phyloP scores from a whole-genome alignment of 2,888 invertebrate species.

The Acleris holmiana region DNA sequence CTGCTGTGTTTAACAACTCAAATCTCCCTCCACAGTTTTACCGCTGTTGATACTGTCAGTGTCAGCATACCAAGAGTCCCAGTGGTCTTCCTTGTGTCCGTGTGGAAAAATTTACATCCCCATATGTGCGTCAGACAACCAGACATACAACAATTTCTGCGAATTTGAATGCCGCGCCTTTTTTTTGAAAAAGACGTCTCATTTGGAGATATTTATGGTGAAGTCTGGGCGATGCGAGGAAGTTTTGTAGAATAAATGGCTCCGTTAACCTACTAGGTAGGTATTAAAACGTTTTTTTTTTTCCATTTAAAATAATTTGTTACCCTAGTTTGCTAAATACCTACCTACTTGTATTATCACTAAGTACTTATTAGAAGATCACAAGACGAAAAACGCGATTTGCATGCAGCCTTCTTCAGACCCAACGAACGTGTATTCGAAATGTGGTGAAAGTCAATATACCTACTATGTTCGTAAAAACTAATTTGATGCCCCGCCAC shows the following conservation, averaged over 20 bases:
- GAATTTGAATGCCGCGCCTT: constrained; percentile 63
- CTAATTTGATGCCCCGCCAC: too few species aligned
- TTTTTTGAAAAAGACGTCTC: constrained; percentile 37
- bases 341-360: too few species aligned
- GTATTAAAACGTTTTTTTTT: background rate
- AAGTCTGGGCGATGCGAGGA: constrained; percentile 49
- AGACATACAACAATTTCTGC: constrained; percentile 68
- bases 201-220: constrained; percentile 40
- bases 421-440: too few species aligned
- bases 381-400: too few species aligned
- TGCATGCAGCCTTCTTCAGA: too few species aligned
- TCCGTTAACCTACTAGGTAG: constrained; percentile 27
- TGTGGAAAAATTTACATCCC: constrained; percentile 71
- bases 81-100: constrained; percentile 52
- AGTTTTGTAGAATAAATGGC: background rate
- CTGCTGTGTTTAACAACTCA: background rate
- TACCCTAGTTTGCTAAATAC: too few species aligned
- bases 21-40: constrained; percentile 22
- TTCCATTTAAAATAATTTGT: background rate
- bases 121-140: constrained; percentile 67
- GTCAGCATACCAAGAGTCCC: constrained; percentile 16
- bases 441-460: too few species aligned
- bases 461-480: too few species aligned
- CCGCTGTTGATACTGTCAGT: constrained; percentile 14
- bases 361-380: too few species aligned